Conservation (phyloP, 2,113 vertebrate genomes). For the Nothoprocta perdicaria region DNA sequence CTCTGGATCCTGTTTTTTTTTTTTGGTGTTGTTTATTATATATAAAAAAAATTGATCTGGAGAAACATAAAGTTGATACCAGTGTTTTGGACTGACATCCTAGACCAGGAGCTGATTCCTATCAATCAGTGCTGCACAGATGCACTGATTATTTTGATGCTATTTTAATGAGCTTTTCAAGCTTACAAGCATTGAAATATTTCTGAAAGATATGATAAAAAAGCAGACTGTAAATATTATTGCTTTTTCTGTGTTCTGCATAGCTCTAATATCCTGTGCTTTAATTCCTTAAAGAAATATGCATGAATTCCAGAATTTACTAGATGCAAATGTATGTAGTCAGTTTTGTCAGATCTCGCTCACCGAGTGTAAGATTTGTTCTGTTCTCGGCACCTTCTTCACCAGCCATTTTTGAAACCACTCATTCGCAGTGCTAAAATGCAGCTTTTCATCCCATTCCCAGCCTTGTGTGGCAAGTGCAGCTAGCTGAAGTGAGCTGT, state of each 20-base stretch:
- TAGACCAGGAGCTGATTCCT: not conserved
- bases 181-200: not conserved
- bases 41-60: not conserved
- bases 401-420: not conserved
- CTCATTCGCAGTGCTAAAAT: not conserved
- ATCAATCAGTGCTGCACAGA: not conserved
- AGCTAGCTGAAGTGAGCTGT: not conserved
- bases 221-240: not conserved
- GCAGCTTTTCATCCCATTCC: not conserved
- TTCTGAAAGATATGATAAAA: not conserved
- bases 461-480: rapidly evolving
- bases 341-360: not conserved
- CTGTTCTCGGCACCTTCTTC: not conserved
- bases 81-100: not conserved
- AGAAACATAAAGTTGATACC: not conserved
- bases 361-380: not conserved
- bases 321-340: not conserved
- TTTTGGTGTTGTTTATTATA: not conserved
- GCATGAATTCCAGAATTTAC: not conserved
- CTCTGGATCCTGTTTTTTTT: not conserved
- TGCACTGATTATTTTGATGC: not conserved
- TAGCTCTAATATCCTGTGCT: not conserved
- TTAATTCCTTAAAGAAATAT: not conserved
- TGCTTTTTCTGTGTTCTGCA: not conserved
- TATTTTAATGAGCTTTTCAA: conserved; percentile 49